A percentile compares a stretch with the other conserved stretches of the same genome.
phyloP scores from a whole-genome alignment of 2,113 vertebrate genomes.

The Panthera tigris region DNA sequence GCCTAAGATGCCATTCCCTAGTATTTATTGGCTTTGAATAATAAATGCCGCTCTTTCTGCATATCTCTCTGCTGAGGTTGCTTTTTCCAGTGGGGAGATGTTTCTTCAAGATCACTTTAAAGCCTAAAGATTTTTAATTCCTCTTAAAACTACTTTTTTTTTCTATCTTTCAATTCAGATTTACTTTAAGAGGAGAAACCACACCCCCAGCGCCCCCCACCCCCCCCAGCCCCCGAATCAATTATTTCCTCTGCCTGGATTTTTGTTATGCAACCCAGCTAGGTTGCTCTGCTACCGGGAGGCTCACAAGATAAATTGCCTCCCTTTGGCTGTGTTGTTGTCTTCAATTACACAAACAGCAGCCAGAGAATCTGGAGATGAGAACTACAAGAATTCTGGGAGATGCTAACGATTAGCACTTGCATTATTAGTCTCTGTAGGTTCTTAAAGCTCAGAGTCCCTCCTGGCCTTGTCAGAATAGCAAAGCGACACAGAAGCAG shows the following conservation, averaged over 20 bases:
- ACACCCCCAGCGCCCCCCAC: neutral
- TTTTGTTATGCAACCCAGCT: conserved; percentile 53
- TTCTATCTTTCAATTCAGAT: neutral
- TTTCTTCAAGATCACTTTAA: conserved; percentile 5
- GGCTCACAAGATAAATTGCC: conserved; percentile 71
- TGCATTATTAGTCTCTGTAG: conserved; percentile 73
- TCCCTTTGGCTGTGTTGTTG: conserved; percentile 73
- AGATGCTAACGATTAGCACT: conserved; percentile 67
- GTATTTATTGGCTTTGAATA: conserved; percentile 47
- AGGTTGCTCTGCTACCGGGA: conserved; percentile 4
- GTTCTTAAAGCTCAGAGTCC: conserved; percentile 53
- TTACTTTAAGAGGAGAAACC: neutral
- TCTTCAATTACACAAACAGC: conserved; percentile 75
- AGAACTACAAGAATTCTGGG: conserved; percentile 70
- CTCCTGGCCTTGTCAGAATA: conserved; percentile 56
- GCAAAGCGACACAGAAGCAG: conserved; percentile 18
- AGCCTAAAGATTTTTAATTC: conserved; percentile 19
- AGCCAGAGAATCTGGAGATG: conserved; percentile 68
- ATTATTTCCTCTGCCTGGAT: conserved; percentile 46
- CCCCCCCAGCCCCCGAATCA: neutral
- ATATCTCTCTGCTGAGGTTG: neutral
- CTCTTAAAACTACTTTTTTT: conserved; percentile 31
- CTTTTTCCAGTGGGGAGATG: neutral
- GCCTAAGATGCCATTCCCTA: neutral
- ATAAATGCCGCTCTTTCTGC: conserved; percentile 8